Evolutionary conservation across 2,113 vertebrate species (phyloP), one percentile per base, ranked within the genome.

Genomic region (Sarotherodon lohbergeri): DNA sequence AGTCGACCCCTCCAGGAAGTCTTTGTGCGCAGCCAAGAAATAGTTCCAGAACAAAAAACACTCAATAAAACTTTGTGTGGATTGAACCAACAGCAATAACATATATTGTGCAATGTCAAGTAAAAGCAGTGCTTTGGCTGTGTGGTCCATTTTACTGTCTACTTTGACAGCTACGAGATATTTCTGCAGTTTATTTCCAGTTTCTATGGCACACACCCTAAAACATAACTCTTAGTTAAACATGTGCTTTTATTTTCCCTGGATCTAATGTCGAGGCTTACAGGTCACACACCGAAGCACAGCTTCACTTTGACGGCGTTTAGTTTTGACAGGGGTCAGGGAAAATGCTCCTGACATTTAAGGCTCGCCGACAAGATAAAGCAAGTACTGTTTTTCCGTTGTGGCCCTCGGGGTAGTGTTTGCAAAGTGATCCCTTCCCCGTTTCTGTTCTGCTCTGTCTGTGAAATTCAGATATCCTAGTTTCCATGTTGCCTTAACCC

Each of bases 311-410:
- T 90, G 89, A 90, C 78, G 32, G 82, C 9, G n/a, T 88, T 87
- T 83, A 55, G 39, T 86, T 87, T 79, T 86, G 92, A 91, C 85
- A 91, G 81, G 39, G 80, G 86, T 90, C 82, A 68, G 79, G 12
- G 54, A 89, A 90, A 84, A 54, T 82, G 41, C 80, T 90, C 66
- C 86, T 92, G 93, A 91, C 92, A 93, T 92, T 91, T 90, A 83
- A 88, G 87, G 22, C 86, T 87, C 89, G 39, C 83, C 6, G 10
- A 92, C 82, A 86, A 91, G 88, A 93, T 80, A 86, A 90, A 89
- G 84, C 86, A 86, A 56, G 81, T 16, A 13, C 41, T 88, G 83
- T 85, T 88, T 90, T 86, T 85, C 81, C 83, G 34, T 85, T 66
- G 80, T 78, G 39, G 43, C 59, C 87, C 88, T 81, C 7, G 0